A percentile compares a stretch with the other conserved stretches of the same genome.
Conservation (phyloP, 2,797 vertebrate species). For the Halcyon smyrnensis region DNA sequence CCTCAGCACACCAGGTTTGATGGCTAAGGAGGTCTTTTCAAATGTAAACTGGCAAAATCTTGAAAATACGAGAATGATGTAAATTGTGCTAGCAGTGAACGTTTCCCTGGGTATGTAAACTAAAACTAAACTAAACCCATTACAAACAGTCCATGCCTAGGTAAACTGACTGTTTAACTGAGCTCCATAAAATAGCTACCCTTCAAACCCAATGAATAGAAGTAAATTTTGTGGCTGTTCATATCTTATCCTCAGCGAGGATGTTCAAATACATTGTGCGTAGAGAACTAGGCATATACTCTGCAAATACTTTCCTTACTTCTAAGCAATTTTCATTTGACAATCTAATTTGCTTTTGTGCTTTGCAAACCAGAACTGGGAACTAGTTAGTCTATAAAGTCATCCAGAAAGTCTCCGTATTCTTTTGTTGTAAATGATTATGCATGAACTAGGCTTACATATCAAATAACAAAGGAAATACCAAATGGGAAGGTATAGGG, state of each 20-base stretch:
- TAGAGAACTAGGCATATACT: not conserved
- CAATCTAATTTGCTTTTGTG: slow-evolving; percentile 46
- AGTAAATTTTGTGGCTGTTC: not conserved
- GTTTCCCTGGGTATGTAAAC: not conserved
- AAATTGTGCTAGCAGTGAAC: not conserved
- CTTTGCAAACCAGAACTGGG: slow-evolving; percentile 18
- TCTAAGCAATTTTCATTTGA: slow-evolving; percentile 20
- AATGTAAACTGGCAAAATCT: not conserved
- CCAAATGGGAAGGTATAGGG: slow-evolving; percentile 29
- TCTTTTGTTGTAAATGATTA: slow-evolving; percentile 46
- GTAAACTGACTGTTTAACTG: not conserved
- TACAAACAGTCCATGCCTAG: not conserved
- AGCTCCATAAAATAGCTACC: not conserved
- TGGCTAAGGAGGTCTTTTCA: not conserved
- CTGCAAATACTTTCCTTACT: slow-evolving; percentile 32
- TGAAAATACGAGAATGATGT: not conserved
- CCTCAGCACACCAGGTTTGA: not conserved
- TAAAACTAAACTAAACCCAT: not conserved
- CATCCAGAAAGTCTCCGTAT: not conserved
- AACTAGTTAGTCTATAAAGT: slow-evolving; percentile 15
- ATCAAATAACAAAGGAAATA: slow-evolving; percentile 50
- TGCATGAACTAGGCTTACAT: not conserved
- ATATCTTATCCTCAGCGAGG: not conserved
- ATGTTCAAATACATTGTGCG: not conserved
- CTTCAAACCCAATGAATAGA: not conserved